Conservation (phyloP, 2,113 vertebrate genomes). For the Theristicus caerulescens region DNA sequence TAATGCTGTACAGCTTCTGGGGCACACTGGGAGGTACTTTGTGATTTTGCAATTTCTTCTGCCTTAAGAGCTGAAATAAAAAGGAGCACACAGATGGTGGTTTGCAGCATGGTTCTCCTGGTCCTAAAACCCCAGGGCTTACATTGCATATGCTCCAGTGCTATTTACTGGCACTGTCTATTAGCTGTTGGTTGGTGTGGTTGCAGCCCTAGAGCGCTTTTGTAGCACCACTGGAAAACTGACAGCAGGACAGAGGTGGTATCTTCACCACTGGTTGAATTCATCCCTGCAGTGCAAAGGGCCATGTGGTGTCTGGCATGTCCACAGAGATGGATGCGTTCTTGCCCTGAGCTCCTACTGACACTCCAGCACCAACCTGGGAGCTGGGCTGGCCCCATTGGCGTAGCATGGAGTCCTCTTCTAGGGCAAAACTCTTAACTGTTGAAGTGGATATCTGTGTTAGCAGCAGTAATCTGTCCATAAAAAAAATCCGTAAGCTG, state of each 20-base stretch:
- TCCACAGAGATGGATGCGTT: rapidly evolving
- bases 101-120: neutral
- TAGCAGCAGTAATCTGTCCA: neutral
- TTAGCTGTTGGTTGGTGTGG: neutral
- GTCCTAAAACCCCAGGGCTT: neutral
- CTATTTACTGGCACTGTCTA: neutral
- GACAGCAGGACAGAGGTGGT: neutral
- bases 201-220: neutral
- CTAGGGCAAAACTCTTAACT: neutral
- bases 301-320: neutral
- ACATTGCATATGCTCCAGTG: neutral
- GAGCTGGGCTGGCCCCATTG: rapidly evolving
- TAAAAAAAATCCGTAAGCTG: neutral
- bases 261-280: neutral
- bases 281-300: neutral
- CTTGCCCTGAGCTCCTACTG: neutral
- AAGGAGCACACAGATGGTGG: neutral
- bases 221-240: neutral
- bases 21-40: neutral
- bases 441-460: neutral
- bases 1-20: neutral
- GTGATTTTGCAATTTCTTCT: neutral
- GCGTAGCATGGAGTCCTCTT: neutral
- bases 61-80: neutral
- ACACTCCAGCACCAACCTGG: neutral